Evolutionary conservation across 37 sponge, comb jelly and placozoan species (phyloP), one percentile per base, ranked within the genome.

Genomic region (Aphrocallistes beatrix): DNA sequence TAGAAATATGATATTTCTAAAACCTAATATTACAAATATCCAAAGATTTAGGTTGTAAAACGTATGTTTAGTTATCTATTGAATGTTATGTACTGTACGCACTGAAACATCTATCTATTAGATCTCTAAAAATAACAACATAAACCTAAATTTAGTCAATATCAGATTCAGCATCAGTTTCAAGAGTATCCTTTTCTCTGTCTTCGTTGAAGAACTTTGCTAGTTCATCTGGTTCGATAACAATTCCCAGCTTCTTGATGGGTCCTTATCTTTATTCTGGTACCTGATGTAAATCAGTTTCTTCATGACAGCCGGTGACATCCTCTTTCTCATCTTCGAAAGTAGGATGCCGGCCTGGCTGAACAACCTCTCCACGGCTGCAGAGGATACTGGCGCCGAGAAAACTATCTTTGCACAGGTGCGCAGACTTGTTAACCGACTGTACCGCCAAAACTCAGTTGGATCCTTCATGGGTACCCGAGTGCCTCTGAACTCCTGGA

Each of bases 371-470:
- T 32, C 75, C 75, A 60, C 75, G 75, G 75, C 75, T 60, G 75
- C 32, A 60, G 75, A 60, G 13, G 45, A 42, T 13, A 42, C 45
- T 42, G 45, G 45, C 45, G 45, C 45, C 10, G 75, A 60, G 75
- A 60, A 60, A 30, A 60, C 75, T 60, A 32, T 60, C 75, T 60
- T 60, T 60, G 75, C 75, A 60, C 75, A 32, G 75, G 75, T 60
- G 25, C 34, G 25, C 75, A 60, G 34, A 60, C 34, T 19, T 60
- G 75, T 60, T 60, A 19, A 30, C 75, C 21, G 75, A 60, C 32
- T 60, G 34, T 60, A 60, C 13, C 45, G 45, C 75, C 32, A 32
- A 60, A 60, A 60, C 25, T 60, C 75, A 6, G 75, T 60, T 19
- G 34, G 75, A 60, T 60, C 75, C 25, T 60, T 60, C 25, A 60